A percentile compares a stretch with the other conserved stretches of the same genome.
phyloP scores from a whole-genome alignment of 2,113 vertebrate genomes.

The Pithys albifrons region DNA sequence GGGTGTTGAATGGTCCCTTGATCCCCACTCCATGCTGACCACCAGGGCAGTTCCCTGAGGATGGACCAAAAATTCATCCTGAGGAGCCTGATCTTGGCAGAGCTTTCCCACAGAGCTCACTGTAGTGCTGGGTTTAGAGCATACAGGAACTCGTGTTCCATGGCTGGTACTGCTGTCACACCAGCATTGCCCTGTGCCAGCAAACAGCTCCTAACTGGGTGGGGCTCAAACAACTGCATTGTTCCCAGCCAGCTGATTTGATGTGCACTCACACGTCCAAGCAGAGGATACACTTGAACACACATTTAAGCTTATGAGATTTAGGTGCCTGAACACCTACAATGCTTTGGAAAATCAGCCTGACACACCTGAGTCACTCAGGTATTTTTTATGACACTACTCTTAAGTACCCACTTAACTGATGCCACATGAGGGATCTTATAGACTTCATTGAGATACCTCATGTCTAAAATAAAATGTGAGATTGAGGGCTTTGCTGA shows the following conservation, averaged over 20 bases:
- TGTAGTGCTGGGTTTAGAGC: neutral
- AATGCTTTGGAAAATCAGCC: neutral
- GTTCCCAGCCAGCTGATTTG: neutral
- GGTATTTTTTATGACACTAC: neutral
- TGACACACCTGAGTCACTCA: neutral
- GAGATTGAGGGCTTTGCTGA: neutral
- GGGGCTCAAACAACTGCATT: neutral
- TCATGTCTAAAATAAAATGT: neutral
- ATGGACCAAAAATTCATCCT: neutral
- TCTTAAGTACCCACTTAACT: neutral
- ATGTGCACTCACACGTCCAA: neutral
- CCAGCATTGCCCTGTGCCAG: neutral
- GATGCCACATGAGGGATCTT: neutral
- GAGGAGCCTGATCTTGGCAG: neutral
- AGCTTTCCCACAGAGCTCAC: neutral
- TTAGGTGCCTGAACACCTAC: neutral
- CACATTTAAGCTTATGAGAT: neutral
- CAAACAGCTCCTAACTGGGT: neutral
- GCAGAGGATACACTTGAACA: neutral
- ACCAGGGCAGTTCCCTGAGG: neutral
- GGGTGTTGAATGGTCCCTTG: neutral
- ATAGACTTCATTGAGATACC: neutral
- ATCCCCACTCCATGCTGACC: accelerated
- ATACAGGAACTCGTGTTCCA: neutral
- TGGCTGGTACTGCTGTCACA: accelerated